Percentiles rank a stretch among this genome's conserved stretches.
Evolutionary conservation across 2,113 vertebrate species (phyloP).

Genomic region (Salvelinus namaycush): DNA sequence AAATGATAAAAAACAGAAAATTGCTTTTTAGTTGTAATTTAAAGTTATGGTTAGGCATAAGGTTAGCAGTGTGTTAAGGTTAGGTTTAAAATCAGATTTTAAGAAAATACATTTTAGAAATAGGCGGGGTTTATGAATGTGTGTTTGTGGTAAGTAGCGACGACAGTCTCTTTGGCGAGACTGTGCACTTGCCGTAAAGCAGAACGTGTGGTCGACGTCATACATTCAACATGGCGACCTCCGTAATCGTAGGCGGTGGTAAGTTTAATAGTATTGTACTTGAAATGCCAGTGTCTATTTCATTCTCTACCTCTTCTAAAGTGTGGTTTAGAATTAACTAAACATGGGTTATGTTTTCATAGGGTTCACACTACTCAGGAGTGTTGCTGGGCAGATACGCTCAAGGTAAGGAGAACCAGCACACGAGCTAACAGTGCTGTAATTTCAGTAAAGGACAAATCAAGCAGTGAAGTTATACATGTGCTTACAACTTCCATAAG

Average conservation of each 20-base stretch:
- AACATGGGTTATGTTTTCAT: not conserved
- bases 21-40: too few species aligned
- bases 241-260: slow-evolving; percentile 63
- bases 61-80: too few species aligned
- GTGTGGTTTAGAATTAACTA: not conserved
- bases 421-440: not conserved
- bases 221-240: slow-evolving; percentile 64
- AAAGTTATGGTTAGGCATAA: too few species aligned
- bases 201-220: not conserved
- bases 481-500: not conserved
- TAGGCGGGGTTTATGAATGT: too few species aligned
- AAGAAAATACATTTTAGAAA: too few species aligned
- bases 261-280: slow-evolving; percentile 13
- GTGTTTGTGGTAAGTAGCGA: too few species aligned
- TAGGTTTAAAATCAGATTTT: too few species aligned
- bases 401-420: slow-evolving; percentile 54
- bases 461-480: not conserved
- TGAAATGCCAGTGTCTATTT: not conserved
- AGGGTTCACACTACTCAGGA: slow-evolving; percentile 59
- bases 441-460: slow-evolving; percentile 26
- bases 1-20: too few species aligned
- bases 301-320: not conserved
- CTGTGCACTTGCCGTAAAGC: slow-evolving; percentile 47
- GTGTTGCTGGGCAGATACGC: slow-evolving; percentile 38
- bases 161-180: too few species aligned